phyloP scores from a whole-genome alignment of 53 echinoderm and acorn worm species.

The Arbacia lixula region DNA sequence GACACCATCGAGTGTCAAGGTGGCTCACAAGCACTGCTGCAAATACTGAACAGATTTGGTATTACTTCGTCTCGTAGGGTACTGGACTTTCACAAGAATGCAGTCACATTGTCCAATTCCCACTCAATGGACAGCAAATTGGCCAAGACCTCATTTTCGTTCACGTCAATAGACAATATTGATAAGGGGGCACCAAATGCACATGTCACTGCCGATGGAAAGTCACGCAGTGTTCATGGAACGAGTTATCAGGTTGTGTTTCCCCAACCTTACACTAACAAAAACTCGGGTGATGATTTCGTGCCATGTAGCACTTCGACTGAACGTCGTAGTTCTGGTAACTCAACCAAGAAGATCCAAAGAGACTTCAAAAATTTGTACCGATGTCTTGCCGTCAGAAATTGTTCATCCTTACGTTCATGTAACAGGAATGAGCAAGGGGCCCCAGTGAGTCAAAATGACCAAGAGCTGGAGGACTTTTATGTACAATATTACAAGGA shows the following conservation, averaged over 20 bases:
- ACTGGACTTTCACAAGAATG: conserved; percentile 1
- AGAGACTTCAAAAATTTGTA: conserved; percentile 1
- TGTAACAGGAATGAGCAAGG: background rate
- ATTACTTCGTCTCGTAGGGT: background rate
- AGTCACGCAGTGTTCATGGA: conserved; percentile 16
- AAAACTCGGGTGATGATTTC: conserved; percentile 3
- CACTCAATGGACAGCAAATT: background rate
- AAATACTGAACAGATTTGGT: conserved; percentile 11
- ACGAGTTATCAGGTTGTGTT: conserved; percentile 16
- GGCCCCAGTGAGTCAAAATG: background rate
- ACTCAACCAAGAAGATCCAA: background rate
- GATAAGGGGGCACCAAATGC: conserved; percentile 24
- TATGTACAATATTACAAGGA: background rate
- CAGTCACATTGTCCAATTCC: background rate
- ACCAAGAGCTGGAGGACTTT: background rate
- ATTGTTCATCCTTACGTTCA: background rate
- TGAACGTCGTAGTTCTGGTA: background rate
- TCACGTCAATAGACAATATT: conserved; percentile 6
- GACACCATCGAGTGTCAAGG: conserved; percentile 14
- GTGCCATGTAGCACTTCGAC: conserved; percentile 1
- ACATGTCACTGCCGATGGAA: background rate
- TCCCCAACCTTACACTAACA: background rate
- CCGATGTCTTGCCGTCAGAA: conserved; percentile 7
- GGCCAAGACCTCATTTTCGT: background rate
- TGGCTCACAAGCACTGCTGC: background rate